Percentiles rank a stretch among this genome's conserved stretches.
Conservation (phyloP, 1,140 invertebrate species). For the Brachystomella parvula region DNA sequence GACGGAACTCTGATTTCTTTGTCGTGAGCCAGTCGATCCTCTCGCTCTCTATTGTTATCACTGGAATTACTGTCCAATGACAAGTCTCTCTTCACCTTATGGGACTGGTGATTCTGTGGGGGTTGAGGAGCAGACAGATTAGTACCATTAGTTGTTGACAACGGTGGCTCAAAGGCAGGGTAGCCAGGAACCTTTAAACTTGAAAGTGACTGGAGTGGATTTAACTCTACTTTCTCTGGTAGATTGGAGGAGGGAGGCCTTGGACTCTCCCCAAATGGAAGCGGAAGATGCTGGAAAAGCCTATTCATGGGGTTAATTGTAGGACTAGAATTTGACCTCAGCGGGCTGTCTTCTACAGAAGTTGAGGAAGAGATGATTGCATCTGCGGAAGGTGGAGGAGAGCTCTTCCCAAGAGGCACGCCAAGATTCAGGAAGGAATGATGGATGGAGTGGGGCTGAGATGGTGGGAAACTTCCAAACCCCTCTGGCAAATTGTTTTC, state of each 20-base stretch:
- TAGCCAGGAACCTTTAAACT: constrained; percentile 74
- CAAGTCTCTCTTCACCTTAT: constrained; percentile 18
- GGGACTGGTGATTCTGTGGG: constrained; percentile 50
- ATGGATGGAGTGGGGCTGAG: neutral
- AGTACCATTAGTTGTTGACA: constrained; percentile 47
- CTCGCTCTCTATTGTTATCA: constrained; percentile 11
- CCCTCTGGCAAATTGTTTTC: neutral
- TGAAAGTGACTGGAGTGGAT: constrained; percentile 63
- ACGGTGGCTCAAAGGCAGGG: constrained; percentile 31
- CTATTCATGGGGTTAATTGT: constrained; percentile 6
- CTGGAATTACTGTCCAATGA: constrained; percentile 9
- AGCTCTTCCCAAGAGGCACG: constrained; percentile 18
- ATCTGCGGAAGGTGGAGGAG: constrained; percentile 26
- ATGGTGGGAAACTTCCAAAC: neutral
- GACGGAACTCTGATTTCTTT: constrained; percentile 2
- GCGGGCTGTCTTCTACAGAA: constrained; percentile 14
- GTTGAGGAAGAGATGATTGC: constrained; percentile 33
- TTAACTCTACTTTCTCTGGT: constrained; percentile 63
- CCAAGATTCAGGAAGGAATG: constrained; percentile 7
- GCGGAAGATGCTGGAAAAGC: constrained; percentile 28
- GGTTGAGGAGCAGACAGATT: constrained; percentile 53
- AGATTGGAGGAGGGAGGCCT: constrained; percentile 48
- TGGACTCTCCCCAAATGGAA: neutral
- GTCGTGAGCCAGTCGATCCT: neutral
- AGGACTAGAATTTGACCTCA: constrained; percentile 34